Evolutionary conservation across 2,797 vertebrate genomes (phyloP).

Genomic region (Ambastaia sidthimunki): DNA sequence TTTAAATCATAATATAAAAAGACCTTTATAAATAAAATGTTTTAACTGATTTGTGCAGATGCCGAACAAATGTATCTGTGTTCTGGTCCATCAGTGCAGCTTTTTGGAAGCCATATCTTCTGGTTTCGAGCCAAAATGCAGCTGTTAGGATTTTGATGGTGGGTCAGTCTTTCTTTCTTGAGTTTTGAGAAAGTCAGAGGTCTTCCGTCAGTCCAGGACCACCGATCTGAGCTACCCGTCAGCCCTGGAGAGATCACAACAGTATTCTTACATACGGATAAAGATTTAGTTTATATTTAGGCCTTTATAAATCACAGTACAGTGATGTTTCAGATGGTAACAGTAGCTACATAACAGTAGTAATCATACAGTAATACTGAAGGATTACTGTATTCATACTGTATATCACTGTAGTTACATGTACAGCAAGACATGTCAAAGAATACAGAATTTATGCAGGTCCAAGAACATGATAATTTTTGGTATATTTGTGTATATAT

Average conservation of each 20-base stretch:
- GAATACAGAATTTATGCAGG: no score
- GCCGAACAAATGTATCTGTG: slow-evolving; percentile 63
- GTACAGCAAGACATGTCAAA: no score
- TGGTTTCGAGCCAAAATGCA: slow-evolving; percentile 64
- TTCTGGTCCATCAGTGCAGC: slow-evolving; percentile 55
- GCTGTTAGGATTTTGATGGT: neutral
- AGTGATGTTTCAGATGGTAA: slow-evolving; percentile 48
- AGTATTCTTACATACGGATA: neutral
- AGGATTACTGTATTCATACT: no score
- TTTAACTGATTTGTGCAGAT: slow-evolving; percentile 48
- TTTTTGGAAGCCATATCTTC: slow-evolving; percentile 56
- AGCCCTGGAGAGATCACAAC: slow-evolving; percentile 56
- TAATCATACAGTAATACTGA: neutral
- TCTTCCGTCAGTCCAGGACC: slow-evolving; percentile 61
- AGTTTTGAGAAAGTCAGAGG: slow-evolving; percentile 59
- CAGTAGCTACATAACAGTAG: no score
- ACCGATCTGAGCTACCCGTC: slow-evolving; percentile 47
- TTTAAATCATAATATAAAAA: slow-evolving; percentile 19
- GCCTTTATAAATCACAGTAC: neutral
- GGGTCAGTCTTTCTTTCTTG: slow-evolving; percentile 39
- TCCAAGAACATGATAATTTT: neutral
- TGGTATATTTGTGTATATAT: neutral
- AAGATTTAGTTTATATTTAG: neutral
- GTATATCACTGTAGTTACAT: no score
- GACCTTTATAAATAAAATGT: slow-evolving; percentile 7